These are phyloP conservation scores for Melanotaenia pygmaea DNA, from an alignment of 2,797 vertebrate genomes.

Conservation along the genomic window DNA sequence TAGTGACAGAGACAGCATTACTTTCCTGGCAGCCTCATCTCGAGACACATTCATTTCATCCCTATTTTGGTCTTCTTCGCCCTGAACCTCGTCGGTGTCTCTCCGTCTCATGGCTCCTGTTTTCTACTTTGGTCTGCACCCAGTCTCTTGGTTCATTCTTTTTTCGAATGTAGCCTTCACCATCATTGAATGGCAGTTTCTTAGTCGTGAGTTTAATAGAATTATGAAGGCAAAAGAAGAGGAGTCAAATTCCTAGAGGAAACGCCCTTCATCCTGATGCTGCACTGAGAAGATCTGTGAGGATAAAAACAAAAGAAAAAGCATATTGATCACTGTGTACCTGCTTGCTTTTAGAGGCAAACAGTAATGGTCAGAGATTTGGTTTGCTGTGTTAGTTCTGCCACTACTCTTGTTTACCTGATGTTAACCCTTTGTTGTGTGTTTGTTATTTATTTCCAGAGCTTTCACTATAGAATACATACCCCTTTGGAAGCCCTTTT, in stretches of 20 bases:
- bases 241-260: slow-evolving; percentile 18
- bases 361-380: slow-evolving; percentile 31
- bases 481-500: slow-evolving; percentile 24
- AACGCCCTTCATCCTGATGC: background rate
- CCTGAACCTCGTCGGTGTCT: background rate
- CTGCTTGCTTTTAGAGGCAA: slow-evolving; percentile 10
- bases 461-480: background rate
- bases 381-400: background rate
- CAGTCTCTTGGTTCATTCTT: slow-evolving; percentile 74
- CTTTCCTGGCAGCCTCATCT: slow-evolving; percentile 10
- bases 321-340: slow-evolving; percentile 5
- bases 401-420: slow-evolving; percentile 5
- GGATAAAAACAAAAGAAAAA: background rate
- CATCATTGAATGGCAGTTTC: slow-evolving; percentile 75
- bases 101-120: slow-evolving; percentile 46
- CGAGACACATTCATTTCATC: slow-evolving; percentile 13
- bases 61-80: background rate
- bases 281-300: slow-evolving; percentile 18
- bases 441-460: slow-evolving; percentile 65
- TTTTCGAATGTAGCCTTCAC: slow-evolving; percentile 57
- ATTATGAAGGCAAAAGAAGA: background rate
- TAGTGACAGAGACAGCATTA: slow-evolving; percentile 5
- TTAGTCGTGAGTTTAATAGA: slow-evolving; percentile 42
- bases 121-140: slow-evolving; percentile 75
- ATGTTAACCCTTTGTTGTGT: slow-evolving; percentile 36